A percentile compares a stretch with the other conserved stretches of the same genome.
These are phyloP conservation scores for Rapana venosa DNA, from an alignment of 2,888 invertebrate species.

Conservation along the genomic window DNA sequence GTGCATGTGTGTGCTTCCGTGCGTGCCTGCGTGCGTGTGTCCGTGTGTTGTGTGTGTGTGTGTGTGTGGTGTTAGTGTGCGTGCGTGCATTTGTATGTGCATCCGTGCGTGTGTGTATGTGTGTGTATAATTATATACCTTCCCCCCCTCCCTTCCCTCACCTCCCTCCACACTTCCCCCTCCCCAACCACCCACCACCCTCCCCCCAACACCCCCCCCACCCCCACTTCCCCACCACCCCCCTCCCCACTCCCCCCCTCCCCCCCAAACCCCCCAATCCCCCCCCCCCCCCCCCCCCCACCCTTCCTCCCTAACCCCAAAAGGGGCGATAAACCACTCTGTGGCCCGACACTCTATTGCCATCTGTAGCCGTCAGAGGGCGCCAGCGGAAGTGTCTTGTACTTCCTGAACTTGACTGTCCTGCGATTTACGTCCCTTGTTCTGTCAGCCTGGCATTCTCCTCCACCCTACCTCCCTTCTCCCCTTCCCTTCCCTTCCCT, in stretches of 20 bases:
- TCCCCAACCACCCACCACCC: background rate
- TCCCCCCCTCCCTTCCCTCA: background rate
- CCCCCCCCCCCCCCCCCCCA: background rate
- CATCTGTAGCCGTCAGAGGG: background rate
- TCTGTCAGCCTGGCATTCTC: background rate
- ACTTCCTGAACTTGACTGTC: conserved; percentile 10
- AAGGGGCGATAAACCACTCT: conserved; percentile 1
- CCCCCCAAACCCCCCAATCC: background rate
- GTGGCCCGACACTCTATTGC: background rate
- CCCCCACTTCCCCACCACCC: no score
- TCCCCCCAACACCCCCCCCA: background rate
- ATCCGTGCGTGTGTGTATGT: background rate
- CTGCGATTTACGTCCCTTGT: background rate
- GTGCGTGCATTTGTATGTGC: background rate
- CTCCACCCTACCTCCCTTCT: background rate
- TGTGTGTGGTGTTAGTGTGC: background rate
- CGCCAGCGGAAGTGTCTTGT: background rate
- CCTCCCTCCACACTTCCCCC: no score
- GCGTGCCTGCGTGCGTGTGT: no score
- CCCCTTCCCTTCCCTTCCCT: background rate
- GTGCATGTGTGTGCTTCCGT: no score
- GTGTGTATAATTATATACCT: no score
- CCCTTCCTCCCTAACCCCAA: background rate
- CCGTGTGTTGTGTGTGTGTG: no score
- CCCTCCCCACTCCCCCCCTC: background rate